These are phyloP conservation scores for Glossophaga mutica DNA, from an alignment of 2,797 vertebrate genomes.

Conservation along the genomic window DNA sequence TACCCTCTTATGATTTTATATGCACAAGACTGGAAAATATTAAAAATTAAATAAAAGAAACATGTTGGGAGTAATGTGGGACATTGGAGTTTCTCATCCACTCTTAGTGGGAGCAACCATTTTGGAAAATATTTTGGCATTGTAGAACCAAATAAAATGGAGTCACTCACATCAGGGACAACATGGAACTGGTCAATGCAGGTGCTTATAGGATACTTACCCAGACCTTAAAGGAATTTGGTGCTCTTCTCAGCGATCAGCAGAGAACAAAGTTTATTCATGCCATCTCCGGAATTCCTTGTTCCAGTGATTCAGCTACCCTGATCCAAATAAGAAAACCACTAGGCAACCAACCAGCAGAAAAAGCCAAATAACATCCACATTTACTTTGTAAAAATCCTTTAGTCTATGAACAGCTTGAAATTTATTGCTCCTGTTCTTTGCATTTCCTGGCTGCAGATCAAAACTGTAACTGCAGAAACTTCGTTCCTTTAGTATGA, in stretches of 20 bases:
- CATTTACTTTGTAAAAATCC: not conserved
- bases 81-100: not conserved
- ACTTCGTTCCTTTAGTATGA: not conserved
- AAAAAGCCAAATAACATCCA: not conserved
- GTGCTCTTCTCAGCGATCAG: not conserved
- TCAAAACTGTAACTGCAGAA: not conserved
- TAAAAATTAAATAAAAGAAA: not conserved
- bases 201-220: not conserved
- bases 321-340: not conserved
- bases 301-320: not conserved
- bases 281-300: not conserved
- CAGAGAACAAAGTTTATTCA: not conserved
- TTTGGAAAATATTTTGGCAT: not conserved
- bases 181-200: not conserved
- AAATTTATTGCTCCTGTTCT: not conserved
- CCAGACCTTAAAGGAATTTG: not conserved
- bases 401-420: not conserved
- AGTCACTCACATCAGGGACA: not conserved
- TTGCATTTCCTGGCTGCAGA: not conserved
- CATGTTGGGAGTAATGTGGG: not conserved
- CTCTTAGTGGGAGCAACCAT: not conserved
- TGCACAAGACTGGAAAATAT: not conserved
- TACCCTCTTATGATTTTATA: not conserved
- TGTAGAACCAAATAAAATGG: not conserved
- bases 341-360: not conserved